Evolutionary conservation across 2,113 vertebrate species (phyloP).

Genomic region (Rutilus rutilus): DNA sequence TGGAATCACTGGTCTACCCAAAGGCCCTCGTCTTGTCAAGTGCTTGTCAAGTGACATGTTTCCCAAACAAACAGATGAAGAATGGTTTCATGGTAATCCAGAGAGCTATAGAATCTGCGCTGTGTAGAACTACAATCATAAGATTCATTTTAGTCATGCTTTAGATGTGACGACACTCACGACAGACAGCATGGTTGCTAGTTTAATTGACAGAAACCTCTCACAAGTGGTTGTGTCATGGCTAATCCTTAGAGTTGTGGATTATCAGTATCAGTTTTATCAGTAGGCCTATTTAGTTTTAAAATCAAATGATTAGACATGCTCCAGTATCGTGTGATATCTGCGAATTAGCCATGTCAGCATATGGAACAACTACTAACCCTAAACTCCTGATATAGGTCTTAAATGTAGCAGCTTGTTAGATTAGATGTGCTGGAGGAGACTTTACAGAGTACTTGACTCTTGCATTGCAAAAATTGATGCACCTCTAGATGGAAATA

Average conservation of each 20-base stretch:
- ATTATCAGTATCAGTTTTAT: background rate
- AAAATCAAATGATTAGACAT: background rate
- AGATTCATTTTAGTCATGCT: constrained; percentile 37
- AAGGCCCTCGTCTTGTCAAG: constrained; percentile 7
- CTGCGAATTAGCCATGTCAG: background rate
- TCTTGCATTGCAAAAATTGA: no score
- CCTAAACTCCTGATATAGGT: background rate
- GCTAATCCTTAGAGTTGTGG: background rate
- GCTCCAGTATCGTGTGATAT: background rate
- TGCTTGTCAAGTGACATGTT: constrained; percentile 66
- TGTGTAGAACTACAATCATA: constrained; percentile 30
- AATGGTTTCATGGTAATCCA: background rate
- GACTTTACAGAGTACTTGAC: no score
- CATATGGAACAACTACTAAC: background rate
- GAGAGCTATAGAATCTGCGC: constrained; percentile 4
- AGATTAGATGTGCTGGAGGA: no score
- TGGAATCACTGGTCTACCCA: background rate
- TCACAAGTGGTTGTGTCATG: background rate
- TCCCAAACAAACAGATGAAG: constrained; percentile 5
- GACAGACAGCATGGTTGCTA: background rate
- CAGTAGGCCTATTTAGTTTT: background rate
- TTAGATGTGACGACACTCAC: background rate
- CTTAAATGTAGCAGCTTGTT: background rate
- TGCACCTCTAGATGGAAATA: no score
- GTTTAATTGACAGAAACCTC: background rate